A percentile compares a stretch with the other conserved stretches of the same genome.
phyloP scores from a whole-genome alignment of 2,797 vertebrate genomes.

The Gallirallus australis region DNA sequence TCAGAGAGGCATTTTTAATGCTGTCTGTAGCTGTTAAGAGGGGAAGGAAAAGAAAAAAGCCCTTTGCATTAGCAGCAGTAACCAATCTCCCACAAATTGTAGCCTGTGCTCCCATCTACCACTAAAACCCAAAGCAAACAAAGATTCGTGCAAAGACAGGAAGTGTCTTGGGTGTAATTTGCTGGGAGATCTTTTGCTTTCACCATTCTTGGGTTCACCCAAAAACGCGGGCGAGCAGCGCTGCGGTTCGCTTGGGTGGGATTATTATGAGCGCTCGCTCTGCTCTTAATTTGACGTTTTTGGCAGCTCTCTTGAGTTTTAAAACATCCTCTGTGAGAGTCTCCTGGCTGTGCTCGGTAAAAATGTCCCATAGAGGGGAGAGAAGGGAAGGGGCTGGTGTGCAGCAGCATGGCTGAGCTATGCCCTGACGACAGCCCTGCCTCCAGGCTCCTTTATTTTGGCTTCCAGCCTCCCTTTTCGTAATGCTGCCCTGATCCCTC shows the following conservation, averaged over 20 bases:
- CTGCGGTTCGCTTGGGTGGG: not conserved
- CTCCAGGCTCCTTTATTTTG: not conserved
- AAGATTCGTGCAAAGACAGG: not conserved
- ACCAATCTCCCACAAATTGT: not conserved
- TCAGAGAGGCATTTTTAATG: not conserved
- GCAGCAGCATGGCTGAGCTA: not conserved
- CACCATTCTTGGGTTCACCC: constrained; percentile 4
- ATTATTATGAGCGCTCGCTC: not conserved
- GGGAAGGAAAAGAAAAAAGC: not conserved
- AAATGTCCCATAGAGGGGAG: not conserved
- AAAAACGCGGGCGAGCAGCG: not conserved
- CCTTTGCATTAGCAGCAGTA: not conserved
- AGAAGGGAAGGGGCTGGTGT: not conserved
- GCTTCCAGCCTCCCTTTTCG: not conserved
- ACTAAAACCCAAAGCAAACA: constrained; percentile 29
- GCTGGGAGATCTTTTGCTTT: not conserved
- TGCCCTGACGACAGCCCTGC: not conserved
- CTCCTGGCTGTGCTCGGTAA: not conserved
- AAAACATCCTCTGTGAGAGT: not conserved
- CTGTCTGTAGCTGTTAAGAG: not conserved
- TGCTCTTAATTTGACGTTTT: not conserved
- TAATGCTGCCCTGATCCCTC: not conserved
- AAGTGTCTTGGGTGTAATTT: constrained; percentile 20
- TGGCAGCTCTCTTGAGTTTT: not conserved
- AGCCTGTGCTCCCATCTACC: not conserved